Evolutionary conservation across 2,797 vertebrate genomes (phyloP), one percentile per base, ranked within the genome.

Genomic region (Lacerta bilineata): DNA sequence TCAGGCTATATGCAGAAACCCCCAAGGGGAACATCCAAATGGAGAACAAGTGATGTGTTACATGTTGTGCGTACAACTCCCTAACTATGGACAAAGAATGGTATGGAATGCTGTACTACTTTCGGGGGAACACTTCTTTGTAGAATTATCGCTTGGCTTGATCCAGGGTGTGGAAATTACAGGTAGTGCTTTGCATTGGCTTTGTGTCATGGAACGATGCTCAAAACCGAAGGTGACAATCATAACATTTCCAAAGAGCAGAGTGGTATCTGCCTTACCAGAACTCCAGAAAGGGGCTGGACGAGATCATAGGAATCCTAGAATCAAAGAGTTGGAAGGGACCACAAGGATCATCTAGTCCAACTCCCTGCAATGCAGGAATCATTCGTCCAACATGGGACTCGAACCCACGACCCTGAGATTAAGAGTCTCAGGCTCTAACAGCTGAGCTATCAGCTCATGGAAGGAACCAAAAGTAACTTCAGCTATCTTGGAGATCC

Each of bases 381-480:
- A 55, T 55, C 50, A 15, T 55, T 55, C 3, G 3, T 55, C 50
- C 3, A 15, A 55, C 50, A 15, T 55, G 50, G 50, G 50, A 55
- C 13, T 55, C 13, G 3, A 55, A 55, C 50, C 50, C 50, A 55
- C 50, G 15, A 55, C 13, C 50, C 13, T 55, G 50, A 55, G 50
- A 55, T 55, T 15, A 55, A 55, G 15, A 55, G 50, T 15, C 50
- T 55, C 50, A 4, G 15, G 50, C 50, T 15, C 15, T 55, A 55
- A 13, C 50, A 55, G 3, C 50, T 55, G 50, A 55, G 50, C 50
- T 55, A 15, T 55, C 1, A 13, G 50, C 50, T 55, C 50, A 86
- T 20, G 85, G 39, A 59, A 86, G 59, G 46, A 92, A 50, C 23
- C 86, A 39, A 39, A 91, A 36, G 61, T 72, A 91, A 89, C 80